Base-by-base conservation (phyloP, 2,797 vertebrate species). In the Karalla daura region DNA sequence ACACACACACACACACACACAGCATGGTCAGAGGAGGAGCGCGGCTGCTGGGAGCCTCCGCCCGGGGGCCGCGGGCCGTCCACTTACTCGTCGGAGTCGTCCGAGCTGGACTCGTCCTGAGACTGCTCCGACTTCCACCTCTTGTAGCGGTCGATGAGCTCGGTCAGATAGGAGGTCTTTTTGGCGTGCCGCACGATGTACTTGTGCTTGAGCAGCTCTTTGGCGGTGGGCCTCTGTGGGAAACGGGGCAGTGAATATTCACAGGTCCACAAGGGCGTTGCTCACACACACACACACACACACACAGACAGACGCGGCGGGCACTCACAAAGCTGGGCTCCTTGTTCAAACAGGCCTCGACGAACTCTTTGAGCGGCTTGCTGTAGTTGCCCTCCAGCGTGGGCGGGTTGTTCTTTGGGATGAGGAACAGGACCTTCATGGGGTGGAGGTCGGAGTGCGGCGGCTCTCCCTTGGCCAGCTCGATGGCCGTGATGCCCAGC, bases 381-480 rank as follows among this genome's bases (percentile, higher is more conserved):
- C 96, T 96, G 92, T 97, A 99, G 93, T 86, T 98, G 77, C 97
- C 98, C 88, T 99, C 98, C 91, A 99, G 92, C 0, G 96, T 98
- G 1, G 97, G 98, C 8, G 98, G 96, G 86, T 96, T 99, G 92
- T 98, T 99, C 93, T 99, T 99, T 84, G 98, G 98, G 88, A 99
- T 99, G 83, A 98, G 96, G 89, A 99, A 99, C 58, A 99, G 91
- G 44, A 98, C 98, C 88, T 99, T 98, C 98, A 99, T 99, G 10
- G 98, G 98, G 85, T 99, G 98, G 5, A 99, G 91, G 64, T 99
- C 97, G 0, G 98, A 98, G 85, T 99, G 96, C 2, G 98, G 98
- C 0, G 98, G 98, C 69, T 99, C 97, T 71, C 98, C 98, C 91
- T 96, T 98, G 0, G 98, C 97, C 69, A 99, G 92, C 67, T 99